Conservation (phyloP, 2,888 invertebrate genomes). For the Agriopis marginaria region DNA sequence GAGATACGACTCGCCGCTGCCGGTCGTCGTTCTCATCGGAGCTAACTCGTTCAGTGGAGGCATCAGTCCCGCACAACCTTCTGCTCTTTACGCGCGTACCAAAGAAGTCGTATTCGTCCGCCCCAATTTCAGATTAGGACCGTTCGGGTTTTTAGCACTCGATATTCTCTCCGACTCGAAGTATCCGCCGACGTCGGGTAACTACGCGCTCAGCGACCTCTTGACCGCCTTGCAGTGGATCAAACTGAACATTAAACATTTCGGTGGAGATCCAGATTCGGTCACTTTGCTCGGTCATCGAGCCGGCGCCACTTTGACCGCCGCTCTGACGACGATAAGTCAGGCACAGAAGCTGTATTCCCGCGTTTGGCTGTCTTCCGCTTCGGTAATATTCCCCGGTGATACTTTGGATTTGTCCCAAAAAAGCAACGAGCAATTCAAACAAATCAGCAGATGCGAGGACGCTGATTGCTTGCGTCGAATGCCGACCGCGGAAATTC, state of each 20-base stretch:
- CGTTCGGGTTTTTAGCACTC: slow-evolving; percentile 93
- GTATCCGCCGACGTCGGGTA: slow-evolving; percentile 92
- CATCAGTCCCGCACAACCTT: slow-evolving; percentile 91
- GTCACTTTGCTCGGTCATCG: slow-evolving; percentile 95
- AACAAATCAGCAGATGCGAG: slow-evolving; percentile 84
- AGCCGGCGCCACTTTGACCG: slow-evolving; percentile 94
- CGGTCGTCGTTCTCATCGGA: slow-evolving; percentile 94
- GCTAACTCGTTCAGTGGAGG: slow-evolving; percentile 93
- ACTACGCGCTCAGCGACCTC: slow-evolving; percentile 94
- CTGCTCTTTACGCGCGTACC: slow-evolving; percentile 90
- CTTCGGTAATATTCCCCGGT: slow-evolving; percentile 91
- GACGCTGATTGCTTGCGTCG: slow-evolving; percentile 87
- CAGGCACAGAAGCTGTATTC: slow-evolving; percentile 89
- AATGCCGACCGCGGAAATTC: slow-evolving; percentile 84
- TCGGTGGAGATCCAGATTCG: slow-evolving; percentile 92
- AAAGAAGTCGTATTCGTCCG: slow-evolving; percentile 94
- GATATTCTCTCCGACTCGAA: slow-evolving; percentile 89
- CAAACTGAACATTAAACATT: slow-evolving; percentile 92
- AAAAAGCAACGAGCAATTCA: slow-evolving; percentile 86
- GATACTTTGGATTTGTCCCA: slow-evolving; percentile 87
- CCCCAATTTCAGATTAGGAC: slow-evolving; percentile 93
- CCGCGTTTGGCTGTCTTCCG: slow-evolving; percentile 92
- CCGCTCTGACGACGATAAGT: slow-evolving; percentile 89
- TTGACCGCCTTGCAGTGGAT: slow-evolving; percentile 93
- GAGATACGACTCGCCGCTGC: slow-evolving; percentile 91